Percentiles rank a stretch among this genome's conserved stretches.
Evolutionary conservation across 2,113 vertebrate species (phyloP).

Genomic region (Amblyopsis rosae): DNA sequence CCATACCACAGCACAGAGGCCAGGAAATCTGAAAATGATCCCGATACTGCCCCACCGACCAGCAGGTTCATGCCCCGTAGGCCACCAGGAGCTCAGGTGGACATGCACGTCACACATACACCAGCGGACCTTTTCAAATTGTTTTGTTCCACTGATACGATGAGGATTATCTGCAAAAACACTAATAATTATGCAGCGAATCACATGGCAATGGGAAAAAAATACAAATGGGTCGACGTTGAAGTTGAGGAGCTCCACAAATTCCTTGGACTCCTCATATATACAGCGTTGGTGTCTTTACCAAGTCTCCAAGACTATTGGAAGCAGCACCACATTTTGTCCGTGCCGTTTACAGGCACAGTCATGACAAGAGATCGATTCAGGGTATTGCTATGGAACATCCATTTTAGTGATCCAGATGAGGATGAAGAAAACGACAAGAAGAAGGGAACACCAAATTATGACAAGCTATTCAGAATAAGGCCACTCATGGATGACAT

Average conservation of each 20-base stretch:
- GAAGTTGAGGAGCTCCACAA: not conserved
- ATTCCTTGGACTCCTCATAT: too few species aligned
- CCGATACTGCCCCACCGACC: conserved; percentile 1
- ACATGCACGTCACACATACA: not conserved
- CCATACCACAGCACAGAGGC: not conserved
- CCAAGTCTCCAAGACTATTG: too few species aligned
- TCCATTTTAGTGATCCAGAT: too few species aligned
- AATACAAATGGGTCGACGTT: not conserved
- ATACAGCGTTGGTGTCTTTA: too few species aligned
- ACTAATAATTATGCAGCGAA: not conserved
- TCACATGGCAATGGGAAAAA: not conserved
- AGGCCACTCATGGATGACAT: not conserved
- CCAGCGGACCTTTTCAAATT: not conserved
- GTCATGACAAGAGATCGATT: too few species aligned
- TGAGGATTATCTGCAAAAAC: not conserved
- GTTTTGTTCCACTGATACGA: not conserved
- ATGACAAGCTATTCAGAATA: not conserved
- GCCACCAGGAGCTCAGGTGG: not conserved
- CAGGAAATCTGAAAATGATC: not conserved
- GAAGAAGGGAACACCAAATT: not conserved
- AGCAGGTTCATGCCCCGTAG: conserved; percentile 11
- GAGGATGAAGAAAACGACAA: not conserved
- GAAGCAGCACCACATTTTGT: too few species aligned
- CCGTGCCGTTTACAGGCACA: too few species aligned
- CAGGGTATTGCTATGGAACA: too few species aligned